Evolutionary conservation across 2,113 vertebrate species (phyloP).

Genomic region (Okapia johnstoni): DNA sequence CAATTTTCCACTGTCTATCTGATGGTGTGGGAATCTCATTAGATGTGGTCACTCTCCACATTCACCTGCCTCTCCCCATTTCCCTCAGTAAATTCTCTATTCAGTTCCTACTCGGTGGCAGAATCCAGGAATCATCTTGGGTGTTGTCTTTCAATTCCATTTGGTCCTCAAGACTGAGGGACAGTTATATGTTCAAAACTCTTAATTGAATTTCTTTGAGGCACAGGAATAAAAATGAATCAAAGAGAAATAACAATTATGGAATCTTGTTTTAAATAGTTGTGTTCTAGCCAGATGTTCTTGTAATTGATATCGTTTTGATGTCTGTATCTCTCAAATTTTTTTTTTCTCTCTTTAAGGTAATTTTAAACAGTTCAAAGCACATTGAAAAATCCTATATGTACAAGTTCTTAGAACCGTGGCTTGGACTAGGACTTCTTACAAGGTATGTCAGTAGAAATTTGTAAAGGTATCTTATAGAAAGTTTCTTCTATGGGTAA

Average conservation of each 20-base stretch:
- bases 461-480: background rate
- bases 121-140: background rate
- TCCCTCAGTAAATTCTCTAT: background rate
- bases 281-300: background rate
- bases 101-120: background rate
- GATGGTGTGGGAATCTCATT: background rate
- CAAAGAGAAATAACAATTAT: background rate
- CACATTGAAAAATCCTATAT: constrained; percentile 89
- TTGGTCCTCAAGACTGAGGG: background rate
- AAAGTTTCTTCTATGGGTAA: background rate
- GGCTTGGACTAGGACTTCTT: constrained; percentile 95
- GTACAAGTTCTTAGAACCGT: constrained; percentile 92
- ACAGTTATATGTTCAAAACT: background rate
- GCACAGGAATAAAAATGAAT: background rate
- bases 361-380: constrained; percentile 84
- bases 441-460: constrained; percentile 84
- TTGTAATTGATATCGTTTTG: background rate
- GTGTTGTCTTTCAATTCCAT: background rate
- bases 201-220: background rate
- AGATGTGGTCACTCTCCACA: too few relatives aligned
- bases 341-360: constrained; percentile 74
- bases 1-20: background rate
- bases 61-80: background rate
- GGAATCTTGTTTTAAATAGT: background rate
- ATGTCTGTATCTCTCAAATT: background rate